Percentiles rank a stretch among this genome's conserved stretches.
These are phyloP conservation scores for Euphysa ruthae DNA, from an alignment of 30 jellyfish, hydroid and myxozoan species.

Conservation along the genomic window DNA sequence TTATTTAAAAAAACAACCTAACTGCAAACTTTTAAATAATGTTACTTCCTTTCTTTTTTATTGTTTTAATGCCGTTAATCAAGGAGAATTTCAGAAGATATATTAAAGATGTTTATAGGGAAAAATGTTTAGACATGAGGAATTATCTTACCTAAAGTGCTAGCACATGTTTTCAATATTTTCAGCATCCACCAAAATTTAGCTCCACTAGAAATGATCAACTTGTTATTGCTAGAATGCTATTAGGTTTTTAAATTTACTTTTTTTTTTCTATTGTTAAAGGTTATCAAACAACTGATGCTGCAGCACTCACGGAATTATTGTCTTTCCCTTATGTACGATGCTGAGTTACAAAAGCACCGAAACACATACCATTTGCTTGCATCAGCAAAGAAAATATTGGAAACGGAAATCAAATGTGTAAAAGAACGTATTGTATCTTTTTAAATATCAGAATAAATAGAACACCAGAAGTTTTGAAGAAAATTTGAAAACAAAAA, in stretches of 20 bases:
- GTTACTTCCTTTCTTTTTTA: no score
- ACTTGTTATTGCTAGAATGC: background rate
- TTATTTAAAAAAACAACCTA: no score
- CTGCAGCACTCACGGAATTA: constrained; percentile 75
- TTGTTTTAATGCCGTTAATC: no score
- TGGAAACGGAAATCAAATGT: constrained; percentile 31
- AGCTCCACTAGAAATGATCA: background rate
- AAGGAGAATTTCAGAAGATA: no score
- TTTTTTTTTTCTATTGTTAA: background rate
- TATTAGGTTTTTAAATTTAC: background rate
- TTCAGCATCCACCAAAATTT: no score
- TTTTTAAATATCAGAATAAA: constrained; percentile 16
- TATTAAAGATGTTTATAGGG: no score
- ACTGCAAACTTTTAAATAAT: no score
- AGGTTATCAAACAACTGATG: constrained; percentile 81
- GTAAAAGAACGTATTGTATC: constrained; percentile 64
- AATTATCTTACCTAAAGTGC: no score
- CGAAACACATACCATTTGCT: constrained; percentile 65
- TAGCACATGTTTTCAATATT: no score
- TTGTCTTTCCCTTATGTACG: constrained; percentile 59
- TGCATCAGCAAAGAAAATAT: constrained; percentile 49
- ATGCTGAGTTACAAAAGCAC: constrained; percentile 58
- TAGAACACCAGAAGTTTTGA: no score
- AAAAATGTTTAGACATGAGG: no score
- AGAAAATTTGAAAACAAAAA: no score